Base-by-base conservation (phyloP, 2,888 invertebrate species). In the Caradrina clavipalpis region DNA sequence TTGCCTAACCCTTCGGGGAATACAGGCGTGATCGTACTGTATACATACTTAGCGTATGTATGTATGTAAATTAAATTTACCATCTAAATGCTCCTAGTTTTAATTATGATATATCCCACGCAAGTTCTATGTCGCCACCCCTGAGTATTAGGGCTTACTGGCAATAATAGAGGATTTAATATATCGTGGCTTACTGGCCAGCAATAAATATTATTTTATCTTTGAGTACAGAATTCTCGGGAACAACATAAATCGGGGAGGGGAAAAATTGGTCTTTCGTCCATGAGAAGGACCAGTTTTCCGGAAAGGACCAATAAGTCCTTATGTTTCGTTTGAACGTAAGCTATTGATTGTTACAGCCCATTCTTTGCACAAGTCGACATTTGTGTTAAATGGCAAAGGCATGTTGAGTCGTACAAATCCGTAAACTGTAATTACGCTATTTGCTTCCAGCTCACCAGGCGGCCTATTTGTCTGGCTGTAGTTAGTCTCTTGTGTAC, bases 61-160 rank as follows among this genome's bases (percentile, higher is more conserved):
- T n/a, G n/a, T n/a, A n/a, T 21, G 22, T 31, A 42, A 31, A 65
- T 59, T 68, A 22, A 64, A 70, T 70, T 65, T 65, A 21, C 35
- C 13, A 11, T 63, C n/a, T 50, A 51, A 19, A 65, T 39, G 22
- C 35, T 42, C 22, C 11, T 53, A 55, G 17, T 75, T 72, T 49
- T 61, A 76, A 69, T 79, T 72, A 67, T 75, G 45, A 79, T 69
- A 59, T 75, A 69, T 53, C 35, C 57, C 53, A 55, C 66, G 50
- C 55, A 70, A 19, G 21, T 60, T 69, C 26, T 61, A 35, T 55
- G 57, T 42, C 47, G 57, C 61, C 21, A 54, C 47, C 61, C 51
- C n/a, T 51, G 50, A 56, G 64, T 47, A 59, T 54, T 60, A 53
- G 67, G 47, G 11, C 49, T 75, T 42, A 54, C 60, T 39, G 45